Evolutionary conservation across 1,140 invertebrate species (phyloP), one percentile per base, ranked within the genome.

Genomic region (Neodiprion lecontei): DNA sequence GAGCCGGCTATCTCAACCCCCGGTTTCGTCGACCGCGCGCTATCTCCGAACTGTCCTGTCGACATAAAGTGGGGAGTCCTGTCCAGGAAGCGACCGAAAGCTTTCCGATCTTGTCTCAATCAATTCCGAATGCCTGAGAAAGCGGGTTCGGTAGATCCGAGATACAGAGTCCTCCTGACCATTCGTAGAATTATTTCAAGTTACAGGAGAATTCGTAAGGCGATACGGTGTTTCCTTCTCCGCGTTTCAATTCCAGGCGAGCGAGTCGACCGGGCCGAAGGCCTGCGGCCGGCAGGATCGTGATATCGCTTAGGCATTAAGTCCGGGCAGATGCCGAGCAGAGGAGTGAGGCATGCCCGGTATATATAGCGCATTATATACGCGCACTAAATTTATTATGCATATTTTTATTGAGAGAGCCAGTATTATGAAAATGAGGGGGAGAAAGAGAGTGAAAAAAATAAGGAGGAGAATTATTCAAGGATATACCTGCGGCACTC

Each of bases 61-160:
- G 72, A 77, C 78, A 79, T 81, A 84, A 83, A 85, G 83, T 84
- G 79, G 79, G 78, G 79, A 85, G 79, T 84, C 75, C 73, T 84
- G 80, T 85, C 80, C 77, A 82, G 79, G 77, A 84, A 82, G 79
- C 79, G 80, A 80, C 78, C 77, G 79, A 77, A 84, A 82, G 79
- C 79, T 79, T 80, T 76, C 75, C 78, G 74, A 84, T 80, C 78
- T 80, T 78, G 69, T 70, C 72, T 78, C 79, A 77, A 83, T 82
- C 81, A 77, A 79, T 75, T 75, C 73, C 74, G n/a, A 65, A 75
- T 75, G 76, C 73, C 69, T 49, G 67, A 61, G 53, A 61, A 61
- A 61, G 11, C 53, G 53, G 53, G 53, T 61, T 61, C 53, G 53
- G 3, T 61, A 61, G 53, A 61, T 61, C 53, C 53, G 53, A 61